Evolutionary conservation across 2,797 vertebrate species (phyloP).

Genomic region (Cossypha niveicapilla): DNA sequence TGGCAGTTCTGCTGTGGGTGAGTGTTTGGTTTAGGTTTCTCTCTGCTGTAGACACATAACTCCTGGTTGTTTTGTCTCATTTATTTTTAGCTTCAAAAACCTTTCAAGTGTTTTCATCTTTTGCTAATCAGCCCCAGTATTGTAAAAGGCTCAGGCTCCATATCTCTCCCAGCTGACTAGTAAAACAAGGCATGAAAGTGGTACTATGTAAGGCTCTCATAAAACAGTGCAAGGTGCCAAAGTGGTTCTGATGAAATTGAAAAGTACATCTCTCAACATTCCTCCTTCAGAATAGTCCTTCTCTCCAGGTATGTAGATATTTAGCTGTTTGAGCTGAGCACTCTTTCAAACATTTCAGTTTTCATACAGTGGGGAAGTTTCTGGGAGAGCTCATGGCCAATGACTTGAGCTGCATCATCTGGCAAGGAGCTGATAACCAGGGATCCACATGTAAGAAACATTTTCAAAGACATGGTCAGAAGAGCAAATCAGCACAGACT

Average conservation of each 20-base stretch:
- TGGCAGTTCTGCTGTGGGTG: background rate
- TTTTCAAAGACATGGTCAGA: background rate
- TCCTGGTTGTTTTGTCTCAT: background rate
- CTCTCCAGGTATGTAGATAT: background rate
- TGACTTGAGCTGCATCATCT: fast-evolving
- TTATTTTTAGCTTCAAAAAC: conserved; percentile 4
- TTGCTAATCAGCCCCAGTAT: background rate
- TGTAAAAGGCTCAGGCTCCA: background rate
- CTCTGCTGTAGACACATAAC: background rate
- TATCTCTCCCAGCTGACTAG: background rate
- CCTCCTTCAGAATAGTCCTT: background rate
- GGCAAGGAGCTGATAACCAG: background rate
- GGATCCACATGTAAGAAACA: background rate
- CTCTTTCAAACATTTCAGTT: background rate
- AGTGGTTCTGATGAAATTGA: background rate
- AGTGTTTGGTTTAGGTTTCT: background rate
- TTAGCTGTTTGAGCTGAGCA: background rate
- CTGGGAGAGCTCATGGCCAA: background rate
- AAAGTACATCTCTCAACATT: conserved; percentile 6
- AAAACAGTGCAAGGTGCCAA: background rate
- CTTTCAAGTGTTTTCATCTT: background rate
- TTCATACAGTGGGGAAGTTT: background rate
- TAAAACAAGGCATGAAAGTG: background rate
- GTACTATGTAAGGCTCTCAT: background rate
- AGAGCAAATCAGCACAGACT: background rate